Percentiles rank a stretch among this genome's conserved stretches.
Conservation (phyloP, 1,140 invertebrate genomes). For the Stenopsyche tienmushanensis region DNA sequence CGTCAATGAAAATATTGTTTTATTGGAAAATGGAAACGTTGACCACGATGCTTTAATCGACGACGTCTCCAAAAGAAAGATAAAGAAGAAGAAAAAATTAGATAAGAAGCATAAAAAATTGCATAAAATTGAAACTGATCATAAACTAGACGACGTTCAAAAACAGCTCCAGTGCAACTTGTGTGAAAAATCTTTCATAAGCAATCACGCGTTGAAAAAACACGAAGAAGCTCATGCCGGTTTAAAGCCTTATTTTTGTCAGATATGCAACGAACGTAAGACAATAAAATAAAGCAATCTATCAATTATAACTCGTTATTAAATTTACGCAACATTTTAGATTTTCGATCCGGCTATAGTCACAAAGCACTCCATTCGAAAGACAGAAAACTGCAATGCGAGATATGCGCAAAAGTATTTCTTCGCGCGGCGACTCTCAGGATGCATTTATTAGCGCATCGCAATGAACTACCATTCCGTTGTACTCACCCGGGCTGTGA, state of each 20-base stretch:
- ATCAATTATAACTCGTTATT: neutral
- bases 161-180: slow-evolving; percentile 14
- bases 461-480: slow-evolving; percentile 23
- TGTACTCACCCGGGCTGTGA: slow-evolving; percentile 29
- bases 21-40: neutral
- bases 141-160: no score
- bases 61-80: neutral
- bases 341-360: slow-evolving; percentile 15
- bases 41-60: neutral
- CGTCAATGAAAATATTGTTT: neutral
- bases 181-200: slow-evolving; percentile 24
- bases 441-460: slow-evolving; percentile 24
- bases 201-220: slow-evolving; percentile 12
- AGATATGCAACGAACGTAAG: slow-evolving; percentile 31
- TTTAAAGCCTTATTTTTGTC: slow-evolving; percentile 24
- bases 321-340: slow-evolving; percentile 5
- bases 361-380: slow-evolving; percentile 14
- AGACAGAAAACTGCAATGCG: slow-evolving; percentile 23
- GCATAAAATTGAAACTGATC: neutral
- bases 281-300: no score
- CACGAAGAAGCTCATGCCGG: slow-evolving; percentile 11
- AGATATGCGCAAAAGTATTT: slow-evolving; percentile 31
- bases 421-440: slow-evolving; percentile 16
- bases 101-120: slow-evolving; percentile 6
- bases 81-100: slow-evolving; percentile 8